These are phyloP conservation scores for Netelia fuscicornis DNA, from an alignment of 2,888 invertebrate genomes.

Conservation along the genomic window DNA sequence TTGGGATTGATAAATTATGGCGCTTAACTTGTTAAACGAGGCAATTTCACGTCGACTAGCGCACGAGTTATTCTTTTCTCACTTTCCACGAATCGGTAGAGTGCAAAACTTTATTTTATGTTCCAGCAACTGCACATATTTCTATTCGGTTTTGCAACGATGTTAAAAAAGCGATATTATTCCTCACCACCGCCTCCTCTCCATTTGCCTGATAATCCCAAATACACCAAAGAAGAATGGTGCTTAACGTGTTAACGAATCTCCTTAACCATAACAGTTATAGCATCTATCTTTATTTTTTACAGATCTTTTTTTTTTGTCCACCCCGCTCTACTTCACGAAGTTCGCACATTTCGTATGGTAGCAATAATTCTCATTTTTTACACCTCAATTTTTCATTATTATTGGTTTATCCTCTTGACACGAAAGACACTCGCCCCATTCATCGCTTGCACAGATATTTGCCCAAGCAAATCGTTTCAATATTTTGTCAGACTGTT, in stretches of 20 bases:
- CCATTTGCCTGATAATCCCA: neutral
- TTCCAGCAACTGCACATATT: conserved; percentile 57
- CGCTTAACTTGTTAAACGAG: conserved; percentile 69
- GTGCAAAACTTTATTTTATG: conserved; percentile 62
- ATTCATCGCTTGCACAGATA: conserved; percentile 48
- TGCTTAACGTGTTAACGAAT: conserved; percentile 72
- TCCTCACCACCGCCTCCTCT: neutral
- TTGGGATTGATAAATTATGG: conserved; percentile 47
- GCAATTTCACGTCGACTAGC: conserved; percentile 41
- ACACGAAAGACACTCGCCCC: conserved; percentile 44
- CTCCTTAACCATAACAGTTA: conserved; percentile 35
- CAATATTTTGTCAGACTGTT: conserved; percentile 16
- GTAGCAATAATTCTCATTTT: conserved; percentile 13
- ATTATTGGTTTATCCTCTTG: conserved; percentile 13
- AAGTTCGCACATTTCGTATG: conserved; percentile 66
- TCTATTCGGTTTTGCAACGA: neutral
- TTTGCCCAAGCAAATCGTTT: conserved; percentile 40
- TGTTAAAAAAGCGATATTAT: conserved; percentile 2
- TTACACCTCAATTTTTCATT: conserved; percentile 25
- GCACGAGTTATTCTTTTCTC: conserved; percentile 11
- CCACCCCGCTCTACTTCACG: conserved; percentile 58
- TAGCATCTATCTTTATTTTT: conserved; percentile 21
- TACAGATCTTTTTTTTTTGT: conserved; percentile 13
- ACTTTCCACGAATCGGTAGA: conserved; percentile 36
- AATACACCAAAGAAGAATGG: conserved; percentile 61